These are phyloP conservation scores for Dendrolimus kikuchii DNA, from an alignment of 1,140 invertebrate genomes.

Conservation along the genomic window DNA sequence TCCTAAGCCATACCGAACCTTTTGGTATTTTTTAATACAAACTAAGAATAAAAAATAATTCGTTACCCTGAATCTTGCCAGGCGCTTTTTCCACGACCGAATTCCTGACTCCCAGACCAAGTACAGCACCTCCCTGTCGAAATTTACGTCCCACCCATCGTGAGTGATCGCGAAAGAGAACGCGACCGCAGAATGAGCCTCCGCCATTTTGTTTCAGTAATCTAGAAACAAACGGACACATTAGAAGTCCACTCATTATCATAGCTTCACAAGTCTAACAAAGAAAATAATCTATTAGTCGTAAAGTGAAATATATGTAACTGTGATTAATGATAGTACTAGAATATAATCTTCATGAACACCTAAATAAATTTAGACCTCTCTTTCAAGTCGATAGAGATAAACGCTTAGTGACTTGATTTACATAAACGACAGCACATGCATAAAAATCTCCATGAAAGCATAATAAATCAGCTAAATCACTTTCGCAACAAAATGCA, in stretches of 20 bases:
- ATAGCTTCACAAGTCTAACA: background rate
- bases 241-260: background rate
- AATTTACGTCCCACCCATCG: constrained; percentile 97
- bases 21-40: background rate
- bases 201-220: constrained; percentile 83
- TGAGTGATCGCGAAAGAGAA: constrained; percentile 98
- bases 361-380: too few species aligned
- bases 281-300: too few species aligned
- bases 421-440: too few species aligned
- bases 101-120: constrained; percentile 93
- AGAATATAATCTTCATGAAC: too few species aligned
- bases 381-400: too few species aligned
- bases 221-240: constrained; percentile 16
- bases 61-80: constrained; percentile 86
- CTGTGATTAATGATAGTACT: too few species aligned
- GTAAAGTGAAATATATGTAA: too few species aligned
- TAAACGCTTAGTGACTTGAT: too few species aligned
- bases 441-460: too few species aligned
- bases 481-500: too few species aligned
- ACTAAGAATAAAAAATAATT: constrained; percentile 28
- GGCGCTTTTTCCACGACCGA: constrained; percentile 94
- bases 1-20: background rate
- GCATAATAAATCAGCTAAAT: too few species aligned
- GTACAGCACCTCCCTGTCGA: constrained; percentile 94
- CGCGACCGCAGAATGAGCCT: constrained; percentile 98